Evolutionary conservation across 2,113 vertebrate genomes (phyloP), one percentile per base, ranked within the genome.

Genomic region (Oostethus manadensis): DNA sequence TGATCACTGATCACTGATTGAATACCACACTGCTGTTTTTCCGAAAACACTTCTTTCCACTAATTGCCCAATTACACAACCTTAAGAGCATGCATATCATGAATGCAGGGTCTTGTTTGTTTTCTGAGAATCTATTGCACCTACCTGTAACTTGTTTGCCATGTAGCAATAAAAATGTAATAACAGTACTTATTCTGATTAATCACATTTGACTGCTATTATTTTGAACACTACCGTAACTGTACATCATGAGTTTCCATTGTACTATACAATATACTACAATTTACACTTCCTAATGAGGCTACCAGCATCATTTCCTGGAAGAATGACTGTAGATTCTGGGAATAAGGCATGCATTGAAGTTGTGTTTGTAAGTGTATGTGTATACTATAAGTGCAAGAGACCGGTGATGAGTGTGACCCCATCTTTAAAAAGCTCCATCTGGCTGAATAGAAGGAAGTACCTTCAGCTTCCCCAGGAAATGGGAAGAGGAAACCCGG

Each of bases 391-490:
- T 14, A 42, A 4, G 13, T 60, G 55, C 49, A 22, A 29, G 59
- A 46, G 72, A 66, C 66, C 43, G 57, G 59, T 48, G 60, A 78
- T 70, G 64, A 26, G 70, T 70, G 82, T 75, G 73, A 67, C 23
- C 66, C 68, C 80, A 80, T 86, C 82, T 86, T 87, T 86, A 84
- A 83, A 88, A 84, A 81, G 80, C 73, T 72, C 68, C 58, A 66
- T 83, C 83, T 76, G 77, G 70, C 73, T 90, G 87, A 91, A 92
- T 92, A 75, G 89, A 76, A 89, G 90, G 90, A 92, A 91, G 84
- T 65, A 58, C 65, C 77, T 84, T 70, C 80, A 77, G 81, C 84
- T 90, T 90, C 89, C 90, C 84, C 84, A 90, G 90, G 88, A 90
- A 88, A 86, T 73, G 68, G 58, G 63, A 54, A 83, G 84, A 85